Evolutionary conservation across 1,140 invertebrate species (phyloP).

Genomic region (Drosophila navojoa): DNA sequence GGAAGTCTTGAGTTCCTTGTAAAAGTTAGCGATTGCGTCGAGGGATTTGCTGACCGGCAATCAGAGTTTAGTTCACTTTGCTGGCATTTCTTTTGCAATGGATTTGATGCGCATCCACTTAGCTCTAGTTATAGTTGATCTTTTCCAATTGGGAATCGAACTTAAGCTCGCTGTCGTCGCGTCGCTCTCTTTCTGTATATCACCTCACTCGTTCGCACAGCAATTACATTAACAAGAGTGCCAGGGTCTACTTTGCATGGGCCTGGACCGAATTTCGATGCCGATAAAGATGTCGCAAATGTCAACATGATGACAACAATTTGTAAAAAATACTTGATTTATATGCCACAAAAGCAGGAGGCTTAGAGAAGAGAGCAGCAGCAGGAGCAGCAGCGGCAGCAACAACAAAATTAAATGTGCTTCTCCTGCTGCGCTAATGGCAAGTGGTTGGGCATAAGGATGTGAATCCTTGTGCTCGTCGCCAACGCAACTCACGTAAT

Average conservation of each 20-base stretch:
- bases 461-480: slow-evolving; percentile 44
- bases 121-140: slow-evolving; percentile 21
- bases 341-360: slow-evolving; percentile 46
- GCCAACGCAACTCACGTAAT: slow-evolving; percentile 75
- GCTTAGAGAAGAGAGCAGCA: not conserved
- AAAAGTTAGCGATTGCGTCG: slow-evolving; percentile 47
- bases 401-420: slow-evolving; percentile 67
- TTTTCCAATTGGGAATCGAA: not conserved
- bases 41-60: slow-evolving; percentile 3
- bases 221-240: slow-evolving; percentile 39
- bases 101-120: slow-evolving; percentile 14
- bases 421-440: slow-evolving; percentile 72
- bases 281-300: slow-evolving; percentile 81
- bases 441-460: slow-evolving; percentile 15
- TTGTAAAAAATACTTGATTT: slow-evolving; percentile 83
- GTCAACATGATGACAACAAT: slow-evolving; percentile 82
- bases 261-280: slow-evolving; percentile 23
- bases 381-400: slow-evolving; percentile 21
- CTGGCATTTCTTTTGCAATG: slow-evolving; percentile 2
- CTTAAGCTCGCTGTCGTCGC: not conserved
- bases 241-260: slow-evolving; percentile 31
- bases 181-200: not conserved
- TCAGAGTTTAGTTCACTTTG: not conserved
- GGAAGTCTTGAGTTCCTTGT: slow-evolving; percentile 70
- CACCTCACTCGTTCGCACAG: slow-evolving; percentile 2